Evolutionary conservation across 2,888 invertebrate species (phyloP).

Genomic region (Chymomyza amoena): DNA sequence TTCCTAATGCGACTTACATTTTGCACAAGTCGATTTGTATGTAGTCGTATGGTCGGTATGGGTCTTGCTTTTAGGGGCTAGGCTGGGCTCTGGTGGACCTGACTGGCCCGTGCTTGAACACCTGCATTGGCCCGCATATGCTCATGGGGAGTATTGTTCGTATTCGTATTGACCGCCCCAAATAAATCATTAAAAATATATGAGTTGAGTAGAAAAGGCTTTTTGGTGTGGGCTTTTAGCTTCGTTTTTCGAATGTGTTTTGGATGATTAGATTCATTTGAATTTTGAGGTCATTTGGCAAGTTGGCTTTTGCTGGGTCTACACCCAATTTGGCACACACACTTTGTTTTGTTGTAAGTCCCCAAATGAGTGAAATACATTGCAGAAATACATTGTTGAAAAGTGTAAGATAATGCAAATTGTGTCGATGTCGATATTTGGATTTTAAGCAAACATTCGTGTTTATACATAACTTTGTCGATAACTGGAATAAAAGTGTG

Average conservation of each 20-base stretch:
- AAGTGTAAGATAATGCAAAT: slow-evolving; percentile 30
- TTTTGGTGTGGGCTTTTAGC: slow-evolving; percentile 53
- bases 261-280: background rate
- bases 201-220: slow-evolving; percentile 30
- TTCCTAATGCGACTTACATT: slow-evolving; percentile 69
- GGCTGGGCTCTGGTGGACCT: slow-evolving; percentile 7
- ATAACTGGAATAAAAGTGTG: background rate
- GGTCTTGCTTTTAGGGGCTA: background rate
- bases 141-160: slow-evolving; percentile 23
- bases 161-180: slow-evolving; percentile 46
- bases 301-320: slow-evolving; percentile 10
- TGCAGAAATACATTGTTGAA: slow-evolving; percentile 34
- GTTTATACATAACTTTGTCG: background rate
- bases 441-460: background rate
- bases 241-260: background rate
- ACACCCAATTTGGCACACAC: slow-evolving; percentile 37
- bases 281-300: slow-evolving; percentile 11
- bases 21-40: slow-evolving; percentile 58
- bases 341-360: slow-evolving; percentile 26
- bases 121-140: slow-evolving; percentile 37
- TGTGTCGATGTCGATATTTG: slow-evolving; percentile 35
- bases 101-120: slow-evolving; percentile 22
- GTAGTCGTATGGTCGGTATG: slow-evolving; percentile 14
- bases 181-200: slow-evolving; percentile 48
- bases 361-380: slow-evolving; percentile 24